phyloP scores from a whole-genome alignment of 2,113 vertebrate genomes.

The Conger conger region DNA sequence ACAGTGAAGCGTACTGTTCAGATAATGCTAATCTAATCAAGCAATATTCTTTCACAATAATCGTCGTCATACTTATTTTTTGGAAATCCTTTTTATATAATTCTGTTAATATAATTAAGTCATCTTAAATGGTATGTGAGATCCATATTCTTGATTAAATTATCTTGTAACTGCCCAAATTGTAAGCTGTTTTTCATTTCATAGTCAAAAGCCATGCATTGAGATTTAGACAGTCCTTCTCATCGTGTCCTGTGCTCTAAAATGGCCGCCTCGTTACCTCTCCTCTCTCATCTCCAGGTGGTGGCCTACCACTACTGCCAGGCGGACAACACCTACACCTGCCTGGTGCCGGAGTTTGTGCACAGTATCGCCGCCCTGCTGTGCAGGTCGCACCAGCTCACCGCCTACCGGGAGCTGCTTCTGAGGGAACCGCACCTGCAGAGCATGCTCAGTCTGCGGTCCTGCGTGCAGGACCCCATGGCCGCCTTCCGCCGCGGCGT shows the following conservation, averaged over 20 bases:
- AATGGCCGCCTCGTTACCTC: neutral
- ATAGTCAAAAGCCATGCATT: neutral
- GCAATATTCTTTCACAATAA: no score
- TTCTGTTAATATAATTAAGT: no score
- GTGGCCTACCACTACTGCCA: slow-evolving; percentile 98
- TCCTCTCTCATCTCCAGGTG: slow-evolving; percentile 69
- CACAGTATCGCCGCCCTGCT: slow-evolving; percentile 92
- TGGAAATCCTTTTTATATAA: no score
- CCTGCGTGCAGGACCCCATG: slow-evolving; percentile 92
- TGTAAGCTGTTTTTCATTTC: neutral
- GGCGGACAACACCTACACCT: slow-evolving; percentile 97
- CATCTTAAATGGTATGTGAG: no score
- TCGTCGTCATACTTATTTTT: no score
- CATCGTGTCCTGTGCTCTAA: neutral
- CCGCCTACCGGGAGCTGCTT: slow-evolving; percentile 84
- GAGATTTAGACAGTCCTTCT: neutral
- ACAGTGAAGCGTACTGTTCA: no score
- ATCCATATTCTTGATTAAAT: no score
- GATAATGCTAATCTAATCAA: neutral
- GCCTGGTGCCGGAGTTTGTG: slow-evolving; percentile 94
- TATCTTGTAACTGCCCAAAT: no score
- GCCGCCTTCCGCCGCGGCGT: slow-evolving; percentile 86
- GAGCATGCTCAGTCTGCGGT: slow-evolving; percentile 88
- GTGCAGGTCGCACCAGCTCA: slow-evolving; percentile 80
- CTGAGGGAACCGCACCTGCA: slow-evolving; percentile 85